phyloP scores from a whole-genome alignment of 92 coral and sea anemone genomes.

The Blastomussa wellsi region DNA sequence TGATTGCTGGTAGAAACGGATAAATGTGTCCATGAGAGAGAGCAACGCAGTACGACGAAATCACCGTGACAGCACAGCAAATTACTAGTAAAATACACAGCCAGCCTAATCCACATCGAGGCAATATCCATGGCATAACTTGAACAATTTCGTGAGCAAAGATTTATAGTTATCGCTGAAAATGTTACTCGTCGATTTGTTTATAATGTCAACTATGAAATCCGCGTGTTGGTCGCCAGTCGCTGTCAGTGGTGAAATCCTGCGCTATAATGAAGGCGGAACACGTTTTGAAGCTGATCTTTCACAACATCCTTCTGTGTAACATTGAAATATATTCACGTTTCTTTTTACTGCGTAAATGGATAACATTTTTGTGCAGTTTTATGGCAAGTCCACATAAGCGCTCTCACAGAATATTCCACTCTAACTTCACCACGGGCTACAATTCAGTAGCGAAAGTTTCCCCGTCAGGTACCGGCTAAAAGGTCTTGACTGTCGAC shows the following conservation, averaged over 20 bases:
- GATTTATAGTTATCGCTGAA: neutral
- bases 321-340: neutral
- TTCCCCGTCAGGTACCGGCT: neutral
- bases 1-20: slow-evolving; percentile 81
- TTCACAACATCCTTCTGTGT: neutral
- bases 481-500: neutral
- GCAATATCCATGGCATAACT: slow-evolving; percentile 27
- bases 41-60: slow-evolving; percentile 71
- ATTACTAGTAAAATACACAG: slow-evolving; percentile 67
- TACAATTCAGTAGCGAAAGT: neutral
- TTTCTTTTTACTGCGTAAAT: neutral
- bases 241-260: neutral
- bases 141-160: neutral
- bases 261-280: neutral
- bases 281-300: neutral
- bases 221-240: neutral
- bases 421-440: neutral
- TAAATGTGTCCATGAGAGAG: slow-evolving; percentile 73
- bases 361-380: neutral
- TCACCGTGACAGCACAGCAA: slow-evolving; percentile 54
- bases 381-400: neutral
- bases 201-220: neutral
- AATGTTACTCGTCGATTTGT: neutral
- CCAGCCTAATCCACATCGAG: slow-evolving; percentile 75
- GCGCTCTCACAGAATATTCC: neutral